These are phyloP conservation scores for Microcebus murinus DNA, from an alignment of 2,113 vertebrate genomes.

Conservation along the genomic window DNA sequence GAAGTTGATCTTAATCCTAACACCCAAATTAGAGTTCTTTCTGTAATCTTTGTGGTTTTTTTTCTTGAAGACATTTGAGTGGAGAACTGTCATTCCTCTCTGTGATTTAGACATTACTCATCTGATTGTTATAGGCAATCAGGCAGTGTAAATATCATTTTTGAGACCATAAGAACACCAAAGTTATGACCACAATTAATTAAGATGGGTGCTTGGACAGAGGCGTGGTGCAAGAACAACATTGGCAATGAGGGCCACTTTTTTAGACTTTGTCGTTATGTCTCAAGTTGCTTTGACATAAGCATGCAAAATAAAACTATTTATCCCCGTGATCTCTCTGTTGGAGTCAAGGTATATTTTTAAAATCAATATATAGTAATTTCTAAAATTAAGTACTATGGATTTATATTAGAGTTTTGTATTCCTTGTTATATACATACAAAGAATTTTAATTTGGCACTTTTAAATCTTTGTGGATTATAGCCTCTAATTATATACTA, in stretches of 20 bases:
- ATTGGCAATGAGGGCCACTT: not conserved
- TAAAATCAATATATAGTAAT: not conserved
- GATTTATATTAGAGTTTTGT: conserved; percentile 18
- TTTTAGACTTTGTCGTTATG: not conserved
- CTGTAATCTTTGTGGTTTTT: not conserved
- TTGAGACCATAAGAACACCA: not conserved
- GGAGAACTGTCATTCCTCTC: not conserved
- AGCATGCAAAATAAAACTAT: not conserved
- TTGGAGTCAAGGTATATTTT: not conserved
- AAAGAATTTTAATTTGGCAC: conserved; percentile 1
- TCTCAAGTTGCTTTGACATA: conserved; percentile 5
- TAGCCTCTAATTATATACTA: conserved; percentile 29
- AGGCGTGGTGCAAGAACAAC: not conserved
- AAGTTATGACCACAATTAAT: not conserved
- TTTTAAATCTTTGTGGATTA: conserved; percentile 31
- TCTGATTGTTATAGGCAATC: not conserved
- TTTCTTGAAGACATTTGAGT: not conserved
- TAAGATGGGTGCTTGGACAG: not conserved
- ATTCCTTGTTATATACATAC: not conserved
- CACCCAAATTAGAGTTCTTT: conserved; percentile 2
- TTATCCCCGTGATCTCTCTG: not conserved
- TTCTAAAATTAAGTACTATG: not conserved
- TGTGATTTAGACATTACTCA: not conserved
- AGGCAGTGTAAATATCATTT: not conserved
- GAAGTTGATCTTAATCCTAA: conserved; percentile 8